Percentiles rank a stretch among this genome's conserved stretches.
Evolutionary conservation across 2,113 vertebrate species (phyloP).

Genomic region (Erpornis zantholeuca): DNA sequence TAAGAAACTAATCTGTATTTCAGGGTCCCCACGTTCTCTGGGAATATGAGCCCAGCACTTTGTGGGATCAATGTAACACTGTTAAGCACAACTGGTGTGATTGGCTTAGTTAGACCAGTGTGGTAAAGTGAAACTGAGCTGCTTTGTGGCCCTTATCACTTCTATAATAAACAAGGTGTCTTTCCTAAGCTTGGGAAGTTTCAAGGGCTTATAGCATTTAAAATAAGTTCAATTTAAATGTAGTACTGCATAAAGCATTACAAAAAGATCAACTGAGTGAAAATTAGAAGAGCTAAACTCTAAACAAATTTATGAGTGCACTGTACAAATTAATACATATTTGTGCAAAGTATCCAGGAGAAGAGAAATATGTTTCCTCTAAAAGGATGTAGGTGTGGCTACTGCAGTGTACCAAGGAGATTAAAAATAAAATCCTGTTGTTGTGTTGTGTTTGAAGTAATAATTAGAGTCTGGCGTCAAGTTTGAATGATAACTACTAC

Average conservation of each 20-base stretch:
- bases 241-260: not conserved
- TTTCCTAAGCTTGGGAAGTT: not conserved
- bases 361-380: not conserved
- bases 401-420: not conserved
- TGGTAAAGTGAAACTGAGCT: not conserved
- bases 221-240: not conserved
- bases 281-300: not conserved
- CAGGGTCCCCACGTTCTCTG: not conserved
- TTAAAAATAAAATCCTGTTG: not conserved
- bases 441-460: slow-evolving; percentile 51
- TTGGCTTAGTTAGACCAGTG: not conserved
- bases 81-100: not conserved
- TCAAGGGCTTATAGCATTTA: not conserved
- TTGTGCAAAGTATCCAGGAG: not conserved
- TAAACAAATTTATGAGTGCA: not conserved
- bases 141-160: not conserved
- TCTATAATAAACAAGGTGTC: not conserved
- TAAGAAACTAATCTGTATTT: not conserved
- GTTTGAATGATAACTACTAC: slow-evolving; percentile 48
- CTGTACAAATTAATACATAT: not conserved
- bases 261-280: not conserved
- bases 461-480: slow-evolving; percentile 66
- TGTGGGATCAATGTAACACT: not conserved
- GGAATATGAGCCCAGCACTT: not conserved
- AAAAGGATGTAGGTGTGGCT: slow-evolving; percentile 34